Conservation (phyloP, 2,888 invertebrate species). For the Scaptomyza flava region DNA sequence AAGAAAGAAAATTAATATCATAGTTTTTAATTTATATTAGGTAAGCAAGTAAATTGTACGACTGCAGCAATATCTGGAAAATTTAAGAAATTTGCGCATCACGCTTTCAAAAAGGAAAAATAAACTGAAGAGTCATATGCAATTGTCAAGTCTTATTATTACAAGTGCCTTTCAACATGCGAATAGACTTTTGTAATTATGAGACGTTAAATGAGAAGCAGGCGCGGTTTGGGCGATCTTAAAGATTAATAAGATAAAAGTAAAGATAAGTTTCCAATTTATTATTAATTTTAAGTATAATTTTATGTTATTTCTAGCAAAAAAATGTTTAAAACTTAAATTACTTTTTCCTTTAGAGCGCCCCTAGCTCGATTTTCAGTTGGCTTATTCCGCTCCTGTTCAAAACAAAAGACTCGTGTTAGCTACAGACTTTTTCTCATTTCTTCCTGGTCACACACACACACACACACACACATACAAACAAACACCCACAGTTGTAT, state of each 20-base stretch:
- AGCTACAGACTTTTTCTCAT: slow-evolving; percentile 16
- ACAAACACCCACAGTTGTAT: slow-evolving; percentile 18
- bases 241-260: too few species aligned
- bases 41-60: background rate
- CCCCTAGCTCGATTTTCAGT: background rate
- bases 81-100: background rate
- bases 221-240: background rate
- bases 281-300: too few species aligned
- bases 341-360: background rate
- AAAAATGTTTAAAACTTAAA: too few species aligned
- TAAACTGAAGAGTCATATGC: background rate
- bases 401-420: background rate
- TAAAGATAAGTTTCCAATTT: too few species aligned
- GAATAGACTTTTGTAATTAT: slow-evolving; percentile 8
- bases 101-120: background rate
- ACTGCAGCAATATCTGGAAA: background rate
- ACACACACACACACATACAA: slow-evolving; percentile 22
- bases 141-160: slow-evolving; percentile 7
- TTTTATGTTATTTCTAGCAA: too few species aligned
- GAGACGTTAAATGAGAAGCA: background rate
- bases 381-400: slow-evolving; percentile 25
- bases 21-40: background rate
- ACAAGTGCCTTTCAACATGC: background rate
- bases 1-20: background rate
- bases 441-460: slow-evolving; percentile 65